phyloP scores from a whole-genome alignment of 2,888 invertebrate genomes.

The Chrysolina haemoptera region DNA sequence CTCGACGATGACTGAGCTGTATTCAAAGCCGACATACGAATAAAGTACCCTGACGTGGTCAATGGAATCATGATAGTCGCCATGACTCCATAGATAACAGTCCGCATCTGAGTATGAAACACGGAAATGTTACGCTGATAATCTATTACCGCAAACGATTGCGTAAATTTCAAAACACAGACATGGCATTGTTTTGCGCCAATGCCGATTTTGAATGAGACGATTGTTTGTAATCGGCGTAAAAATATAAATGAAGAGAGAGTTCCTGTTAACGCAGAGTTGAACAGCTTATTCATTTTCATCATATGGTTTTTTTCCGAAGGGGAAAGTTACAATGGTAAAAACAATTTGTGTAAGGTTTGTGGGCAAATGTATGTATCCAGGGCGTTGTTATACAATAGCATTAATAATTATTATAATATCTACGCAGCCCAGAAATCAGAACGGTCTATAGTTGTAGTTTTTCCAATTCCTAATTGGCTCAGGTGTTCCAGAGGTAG shows the following conservation, averaged over 20 bases:
- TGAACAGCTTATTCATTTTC: slow-evolving; percentile 19
- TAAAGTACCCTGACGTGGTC: slow-evolving; percentile 40
- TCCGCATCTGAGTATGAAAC: slow-evolving; percentile 36
- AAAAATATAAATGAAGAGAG: slow-evolving; percentile 22
- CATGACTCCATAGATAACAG: slow-evolving; percentile 23
- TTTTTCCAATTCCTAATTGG: not conserved
- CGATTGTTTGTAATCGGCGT: slow-evolving; percentile 37
- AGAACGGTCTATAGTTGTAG: not conserved
- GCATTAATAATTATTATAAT: not conserved
- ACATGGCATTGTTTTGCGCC: slow-evolving; percentile 43
- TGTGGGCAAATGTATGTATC: slow-evolving; percentile 9
- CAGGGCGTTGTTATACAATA: slow-evolving; percentile 14
- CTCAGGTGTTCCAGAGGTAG: not conserved
- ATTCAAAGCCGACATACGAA: slow-evolving; percentile 38
- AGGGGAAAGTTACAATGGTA: slow-evolving; percentile 9
- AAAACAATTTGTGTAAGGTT: slow-evolving; percentile 7
- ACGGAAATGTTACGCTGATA: slow-evolving; percentile 43
- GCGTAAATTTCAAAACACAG: slow-evolving; percentile 47
- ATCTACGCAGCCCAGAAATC: slow-evolving; percentile 1
- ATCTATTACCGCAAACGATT: slow-evolving; percentile 41
- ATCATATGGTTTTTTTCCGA: slow-evolving; percentile 4
- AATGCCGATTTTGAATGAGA: slow-evolving; percentile 41
- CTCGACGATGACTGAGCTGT: slow-evolving; percentile 34
- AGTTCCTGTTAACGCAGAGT: slow-evolving; percentile 7
- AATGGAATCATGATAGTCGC: slow-evolving; percentile 39